Evolutionary conservation across 2,888 invertebrate genomes (phyloP).

Genomic region (Sepiola atlantica): DNA sequence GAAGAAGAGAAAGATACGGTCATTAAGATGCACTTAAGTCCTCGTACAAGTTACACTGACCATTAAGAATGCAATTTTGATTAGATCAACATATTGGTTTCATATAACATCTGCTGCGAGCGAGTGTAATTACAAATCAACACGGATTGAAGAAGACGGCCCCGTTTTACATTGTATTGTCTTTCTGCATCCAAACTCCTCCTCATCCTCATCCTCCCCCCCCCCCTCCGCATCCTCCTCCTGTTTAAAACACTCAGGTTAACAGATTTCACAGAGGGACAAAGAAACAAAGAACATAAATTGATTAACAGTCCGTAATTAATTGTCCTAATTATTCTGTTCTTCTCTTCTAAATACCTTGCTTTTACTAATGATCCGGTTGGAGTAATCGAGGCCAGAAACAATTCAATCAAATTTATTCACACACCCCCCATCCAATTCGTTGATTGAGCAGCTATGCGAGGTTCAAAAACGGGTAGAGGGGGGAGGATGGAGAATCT

Average conservation of each 20-base stretch:
- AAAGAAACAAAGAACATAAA: background rate
- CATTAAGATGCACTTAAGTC: background rate
- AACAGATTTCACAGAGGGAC: background rate
- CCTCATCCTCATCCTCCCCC: background rate
- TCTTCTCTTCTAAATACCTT: no score
- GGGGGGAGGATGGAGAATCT: no score
- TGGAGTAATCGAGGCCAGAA: no score
- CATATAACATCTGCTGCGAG: background rate
- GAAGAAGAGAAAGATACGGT: background rate
- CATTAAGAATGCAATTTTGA: background rate
- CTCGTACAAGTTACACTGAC: background rate
- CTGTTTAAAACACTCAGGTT: background rate
- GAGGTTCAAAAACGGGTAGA: no score
- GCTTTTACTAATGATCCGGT: no score
- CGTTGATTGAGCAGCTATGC: no score
- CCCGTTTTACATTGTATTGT: background rate
- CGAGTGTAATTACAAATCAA: background rate
- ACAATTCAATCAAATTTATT: no score
- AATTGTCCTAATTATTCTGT: background rate
- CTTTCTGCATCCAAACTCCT: no score
- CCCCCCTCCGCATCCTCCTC: background rate
- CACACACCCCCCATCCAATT: no score
- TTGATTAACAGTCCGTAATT: background rate
- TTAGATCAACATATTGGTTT: constrained; percentile 19
- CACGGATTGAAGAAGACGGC: background rate